phyloP scores from a whole-genome alignment of 2,888 invertebrate genomes.

The Sisyra terminalis region DNA sequence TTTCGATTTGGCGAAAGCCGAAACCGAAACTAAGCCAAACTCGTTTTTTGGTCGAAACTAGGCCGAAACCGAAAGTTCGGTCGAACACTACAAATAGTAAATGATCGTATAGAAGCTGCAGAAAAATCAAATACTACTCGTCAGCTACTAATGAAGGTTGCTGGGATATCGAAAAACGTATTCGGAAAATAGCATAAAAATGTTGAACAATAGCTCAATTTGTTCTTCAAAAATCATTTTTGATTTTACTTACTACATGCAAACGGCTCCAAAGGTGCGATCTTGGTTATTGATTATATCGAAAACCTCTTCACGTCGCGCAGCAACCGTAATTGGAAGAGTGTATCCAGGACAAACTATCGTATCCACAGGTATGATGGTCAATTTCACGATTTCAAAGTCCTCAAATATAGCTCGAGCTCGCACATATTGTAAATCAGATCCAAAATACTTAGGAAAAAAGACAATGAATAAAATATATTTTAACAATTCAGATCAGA shows the following conservation, averaged over 20 bases:
- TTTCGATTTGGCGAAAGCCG: no score
- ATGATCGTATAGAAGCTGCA: no score
- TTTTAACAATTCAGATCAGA: not conserved
- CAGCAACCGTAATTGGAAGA: slow-evolving; percentile 46
- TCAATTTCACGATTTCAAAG: slow-evolving; percentile 20
- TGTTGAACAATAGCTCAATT: no score
- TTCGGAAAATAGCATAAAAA: no score
- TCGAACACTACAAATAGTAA: no score
- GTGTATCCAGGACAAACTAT: slow-evolving; percentile 68
- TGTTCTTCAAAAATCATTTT: no score
- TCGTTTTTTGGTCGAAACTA: no score
- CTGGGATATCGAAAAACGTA: no score
- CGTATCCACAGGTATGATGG: slow-evolving; percentile 26
- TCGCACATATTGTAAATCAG: slow-evolving; percentile 20
- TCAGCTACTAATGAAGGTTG: no score
- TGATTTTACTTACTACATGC: slow-evolving; percentile 25
- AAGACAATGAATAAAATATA: not conserved
- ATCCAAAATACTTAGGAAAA: slow-evolving; percentile 22
- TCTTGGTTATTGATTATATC: slow-evolving; percentile 34
- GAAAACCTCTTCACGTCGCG: slow-evolving; percentile 37
- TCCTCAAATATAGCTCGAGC: slow-evolving; percentile 26
- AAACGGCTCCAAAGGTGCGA: slow-evolving; percentile 47
- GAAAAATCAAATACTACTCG: no score
- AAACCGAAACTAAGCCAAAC: no score
- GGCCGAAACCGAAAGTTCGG: no score